Percentiles rank a stretch among this genome's conserved stretches.
phyloP scores from a whole-genome alignment of 2,888 invertebrate genomes.

The Autographa pulchrina region DNA sequence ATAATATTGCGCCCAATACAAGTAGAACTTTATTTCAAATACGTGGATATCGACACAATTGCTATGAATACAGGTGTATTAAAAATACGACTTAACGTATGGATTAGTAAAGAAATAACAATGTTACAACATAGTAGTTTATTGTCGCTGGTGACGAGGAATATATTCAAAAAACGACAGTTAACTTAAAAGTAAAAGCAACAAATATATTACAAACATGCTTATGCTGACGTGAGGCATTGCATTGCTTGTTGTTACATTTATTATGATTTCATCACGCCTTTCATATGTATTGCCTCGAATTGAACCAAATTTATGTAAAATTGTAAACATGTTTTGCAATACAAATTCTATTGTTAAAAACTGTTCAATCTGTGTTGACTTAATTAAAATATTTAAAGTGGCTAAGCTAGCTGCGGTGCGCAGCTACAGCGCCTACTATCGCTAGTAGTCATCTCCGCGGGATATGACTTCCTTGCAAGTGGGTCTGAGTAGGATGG shows the following conservation, averaged over 20 bases:
- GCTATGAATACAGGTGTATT: constrained; percentile 60
- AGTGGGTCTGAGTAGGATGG: constrained; percentile 98
- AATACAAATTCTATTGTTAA: constrained; percentile 25
- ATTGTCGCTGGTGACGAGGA: constrained; percentile 36
- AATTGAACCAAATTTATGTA: constrained; percentile 26
- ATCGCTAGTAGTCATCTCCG: constrained; percentile 96
- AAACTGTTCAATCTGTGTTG: constrained; percentile 34
- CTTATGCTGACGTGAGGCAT: constrained; percentile 18
- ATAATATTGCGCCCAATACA: constrained; percentile 31
- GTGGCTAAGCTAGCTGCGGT: constrained; percentile 31
- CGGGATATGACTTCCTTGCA: constrained; percentile 99
- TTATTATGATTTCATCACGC: constrained; percentile 41
- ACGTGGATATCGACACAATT: constrained; percentile 62
- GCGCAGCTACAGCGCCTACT: constrained; percentile 16
- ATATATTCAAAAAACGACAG: constrained; percentile 33
- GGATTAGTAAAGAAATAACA: constrained; percentile 60
- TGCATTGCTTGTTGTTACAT: constrained; percentile 21
- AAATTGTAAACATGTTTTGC: constrained; percentile 26
- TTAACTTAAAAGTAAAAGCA: constrained; percentile 42
- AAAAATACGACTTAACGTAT: constrained; percentile 55
- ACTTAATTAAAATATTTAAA: constrained; percentile 24
- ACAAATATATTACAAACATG: constrained; percentile 37
- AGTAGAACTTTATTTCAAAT: constrained; percentile 65
- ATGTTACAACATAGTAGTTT: constrained; percentile 50
- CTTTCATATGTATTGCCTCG: constrained; percentile 31